These are phyloP conservation scores for Mesoclemmys tuberculata DNA, from an alignment of 2,113 vertebrate species.

Conservation along the genomic window DNA sequence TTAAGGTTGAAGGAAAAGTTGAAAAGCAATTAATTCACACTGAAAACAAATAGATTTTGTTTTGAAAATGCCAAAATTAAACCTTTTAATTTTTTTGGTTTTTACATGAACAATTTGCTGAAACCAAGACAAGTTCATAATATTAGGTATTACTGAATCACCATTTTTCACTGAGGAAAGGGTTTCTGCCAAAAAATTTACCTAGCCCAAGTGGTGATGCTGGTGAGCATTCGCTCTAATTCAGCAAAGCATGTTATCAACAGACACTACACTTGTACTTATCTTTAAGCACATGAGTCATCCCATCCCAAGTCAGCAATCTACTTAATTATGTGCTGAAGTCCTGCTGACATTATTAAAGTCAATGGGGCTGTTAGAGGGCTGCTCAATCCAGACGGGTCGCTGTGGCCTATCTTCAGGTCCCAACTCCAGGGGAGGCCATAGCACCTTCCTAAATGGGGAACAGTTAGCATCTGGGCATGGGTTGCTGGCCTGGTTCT, in stretches of 20 bases:
- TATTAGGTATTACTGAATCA: background rate
- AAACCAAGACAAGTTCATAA: background rate
- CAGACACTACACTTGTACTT: background rate
- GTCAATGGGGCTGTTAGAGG: too few species aligned
- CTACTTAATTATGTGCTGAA: background rate
- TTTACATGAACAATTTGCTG: background rate
- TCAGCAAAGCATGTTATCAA: background rate
- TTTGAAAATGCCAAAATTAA: too few species aligned
- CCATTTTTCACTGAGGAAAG: background rate
- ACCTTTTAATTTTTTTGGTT: background rate
- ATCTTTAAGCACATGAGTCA: background rate
- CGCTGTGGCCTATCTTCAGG: too few species aligned
- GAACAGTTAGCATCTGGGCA: too few species aligned
- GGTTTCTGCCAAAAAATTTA: background rate
- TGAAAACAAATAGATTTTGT: background rate
- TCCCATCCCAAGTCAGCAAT: background rate
- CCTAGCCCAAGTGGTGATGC: background rate
- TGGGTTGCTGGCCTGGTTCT: too few species aligned
- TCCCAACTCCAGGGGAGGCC: too few species aligned
- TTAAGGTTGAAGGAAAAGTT: background rate
- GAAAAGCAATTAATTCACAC: background rate
- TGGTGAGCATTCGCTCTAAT: rapidly evolving
- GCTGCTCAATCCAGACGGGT: too few species aligned
- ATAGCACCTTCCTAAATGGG: too few species aligned
- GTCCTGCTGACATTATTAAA: background rate